Evolutionary conservation across 2,797 vertebrate species (phyloP).

Genomic region (Dipus sagitta): DNA sequence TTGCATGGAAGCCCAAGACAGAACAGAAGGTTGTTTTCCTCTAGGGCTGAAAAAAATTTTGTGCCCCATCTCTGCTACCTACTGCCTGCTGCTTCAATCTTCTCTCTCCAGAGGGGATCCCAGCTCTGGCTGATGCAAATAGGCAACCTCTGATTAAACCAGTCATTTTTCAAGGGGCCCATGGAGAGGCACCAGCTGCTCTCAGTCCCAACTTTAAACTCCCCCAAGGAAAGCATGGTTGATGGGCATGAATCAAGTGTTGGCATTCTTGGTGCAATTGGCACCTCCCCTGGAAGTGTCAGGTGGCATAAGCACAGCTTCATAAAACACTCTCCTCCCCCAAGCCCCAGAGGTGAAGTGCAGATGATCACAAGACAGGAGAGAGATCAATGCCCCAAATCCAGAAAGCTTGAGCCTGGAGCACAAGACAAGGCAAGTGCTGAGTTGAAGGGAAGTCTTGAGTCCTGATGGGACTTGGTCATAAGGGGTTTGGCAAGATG

Average conservation of each 20-base stretch:
- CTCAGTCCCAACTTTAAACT: not conserved
- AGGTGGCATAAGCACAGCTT: not conserved
- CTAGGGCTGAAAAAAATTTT: not conserved
- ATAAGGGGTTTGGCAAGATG: not conserved
- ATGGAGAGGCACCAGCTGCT: conserved; percentile 4
- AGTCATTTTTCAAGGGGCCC: conserved; percentile 1
- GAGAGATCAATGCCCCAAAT: not conserved
- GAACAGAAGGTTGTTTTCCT: not conserved
- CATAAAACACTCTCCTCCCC: not conserved
- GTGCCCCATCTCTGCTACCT: not conserved
- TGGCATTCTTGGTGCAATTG: not conserved
- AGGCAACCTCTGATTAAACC: not conserved
- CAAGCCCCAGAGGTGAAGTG: not conserved
- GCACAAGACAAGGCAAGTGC: not conserved
- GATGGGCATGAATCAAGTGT: not conserved
- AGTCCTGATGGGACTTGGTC: not conserved
- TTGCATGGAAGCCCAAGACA: not conserved
- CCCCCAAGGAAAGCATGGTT: not conserved
- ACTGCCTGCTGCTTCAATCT: not conserved
- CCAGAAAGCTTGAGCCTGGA: not conserved
- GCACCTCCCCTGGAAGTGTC: not conserved
- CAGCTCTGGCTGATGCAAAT: not conserved
- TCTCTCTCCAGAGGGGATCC: not conserved
- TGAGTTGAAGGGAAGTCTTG: not conserved
- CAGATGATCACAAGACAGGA: not conserved